Percentiles rank a stretch among this genome's conserved stretches.
phyloP scores from a whole-genome alignment of 2,113 vertebrate genomes.

The Danio rerio region GRCz12tu NC_133183.1:18505001-18505500 shows the following conservation, averaged over 20 bases:
- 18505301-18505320: background rate
- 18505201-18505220: background rate
- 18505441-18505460: background rate
- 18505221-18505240: background rate
- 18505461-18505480: background rate
- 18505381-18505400: background rate
- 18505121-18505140: conserved; percentile 22
- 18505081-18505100: conserved; percentile 35
- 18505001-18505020: background rate
- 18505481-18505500: background rate
- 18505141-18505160: conserved; percentile 5
- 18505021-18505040: conserved; percentile 70
- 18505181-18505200: background rate
- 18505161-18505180: conserved; percentile 18
- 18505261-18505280: background rate
- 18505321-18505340: background rate
- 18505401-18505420: background rate
- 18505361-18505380: background rate
- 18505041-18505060: conserved; percentile 69
- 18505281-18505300: background rate
- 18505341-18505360: background rate
- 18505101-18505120: background rate
- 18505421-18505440: background rate
- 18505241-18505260: background rate
- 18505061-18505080: conserved; percentile 25